These are phyloP conservation scores for Etheostoma spectabile DNA, from an alignment of 2,113 vertebrate species.

Conservation along the genomic window DNA sequence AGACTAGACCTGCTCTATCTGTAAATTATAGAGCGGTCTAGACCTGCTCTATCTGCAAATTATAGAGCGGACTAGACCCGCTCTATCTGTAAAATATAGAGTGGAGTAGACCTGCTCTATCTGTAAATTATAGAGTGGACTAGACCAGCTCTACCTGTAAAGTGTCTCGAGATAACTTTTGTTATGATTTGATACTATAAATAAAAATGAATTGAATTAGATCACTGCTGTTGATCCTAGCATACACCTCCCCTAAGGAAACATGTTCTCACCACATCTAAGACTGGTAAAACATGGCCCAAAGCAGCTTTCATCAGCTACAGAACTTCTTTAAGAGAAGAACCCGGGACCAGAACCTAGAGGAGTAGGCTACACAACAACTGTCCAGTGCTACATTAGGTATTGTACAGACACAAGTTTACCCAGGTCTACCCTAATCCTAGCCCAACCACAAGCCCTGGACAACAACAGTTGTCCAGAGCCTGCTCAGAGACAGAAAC, in stretches of 20 bases:
- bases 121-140: too few relatives aligned
- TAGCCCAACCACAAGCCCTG: background rate
- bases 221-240: background rate
- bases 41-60: too few relatives aligned
- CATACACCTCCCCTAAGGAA: background rate
- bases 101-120: too few relatives aligned
- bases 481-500: background rate
- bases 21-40: too few relatives aligned
- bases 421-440: background rate
- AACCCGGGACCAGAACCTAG: background rate
- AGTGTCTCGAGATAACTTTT: too few relatives aligned
- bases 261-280: background rate
- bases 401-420: background rate
- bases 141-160: too few relatives aligned
- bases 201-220: too few relatives aligned
- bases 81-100: too few relatives aligned
- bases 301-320: background rate
- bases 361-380: background rate
- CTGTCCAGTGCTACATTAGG: background rate
- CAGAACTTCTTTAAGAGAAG: background rate
- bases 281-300: too few relatives aligned
- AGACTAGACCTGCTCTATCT: too few relatives aligned
- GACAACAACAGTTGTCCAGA: background rate
- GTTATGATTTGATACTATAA: too few relatives aligned
- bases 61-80: too few relatives aligned